Base-by-base conservation (phyloP, 2,888 invertebrate genomes). In the Stenotaenia linearis region DNA sequence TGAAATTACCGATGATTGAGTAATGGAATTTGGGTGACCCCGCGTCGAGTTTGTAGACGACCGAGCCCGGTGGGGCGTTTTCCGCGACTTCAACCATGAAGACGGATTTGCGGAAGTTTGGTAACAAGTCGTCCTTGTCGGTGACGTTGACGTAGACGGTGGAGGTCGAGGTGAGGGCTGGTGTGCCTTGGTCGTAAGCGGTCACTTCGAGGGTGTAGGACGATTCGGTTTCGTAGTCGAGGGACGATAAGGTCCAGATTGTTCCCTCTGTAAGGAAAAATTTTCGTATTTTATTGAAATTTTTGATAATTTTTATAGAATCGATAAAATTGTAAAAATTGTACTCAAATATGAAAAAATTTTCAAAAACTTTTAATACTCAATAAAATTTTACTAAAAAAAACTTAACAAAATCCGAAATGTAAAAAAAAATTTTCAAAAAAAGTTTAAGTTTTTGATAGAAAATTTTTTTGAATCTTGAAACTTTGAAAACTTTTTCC, bases 111-210 rank as follows among this genome's bases (percentile, higher is more conserved):
- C 82, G 76, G 77, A 85, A 84, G 78, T 83, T 81, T 0, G 85
- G 85, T 5, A 83, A 82, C 6, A 83, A 83, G 77, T 84, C 84
- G 50, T 83, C 82, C 0, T 82, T 83, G 80, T 85, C 84, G 21
- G 84, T 84, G 7, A 87, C 84, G 28, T 84, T 83, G 15, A 87
- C 84, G 79, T 84, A 83, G 12, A 86, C 82, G 80, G 84, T 84
- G 1, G 95, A 94, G 0, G 92, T 92, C 0, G 94, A 92, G 80
- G 92, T 93, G 2, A 93, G 87, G 83, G 93, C 92, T 0, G 95
- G 95, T 50, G 91, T 92, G 0, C 95, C 95, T 79, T 95, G 88
- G 87, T 96, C 95, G 0, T 94, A 93, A 0, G 94, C 95, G 1
- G 94, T 89, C 0, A 95, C 90, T 0, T 93, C 92, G 0, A 95